Percentiles rank a stretch among this genome's conserved stretches.
Conservation (phyloP, 53 echinoderm and acorn worm species). For the Glandiceps talaboti region DNA sequence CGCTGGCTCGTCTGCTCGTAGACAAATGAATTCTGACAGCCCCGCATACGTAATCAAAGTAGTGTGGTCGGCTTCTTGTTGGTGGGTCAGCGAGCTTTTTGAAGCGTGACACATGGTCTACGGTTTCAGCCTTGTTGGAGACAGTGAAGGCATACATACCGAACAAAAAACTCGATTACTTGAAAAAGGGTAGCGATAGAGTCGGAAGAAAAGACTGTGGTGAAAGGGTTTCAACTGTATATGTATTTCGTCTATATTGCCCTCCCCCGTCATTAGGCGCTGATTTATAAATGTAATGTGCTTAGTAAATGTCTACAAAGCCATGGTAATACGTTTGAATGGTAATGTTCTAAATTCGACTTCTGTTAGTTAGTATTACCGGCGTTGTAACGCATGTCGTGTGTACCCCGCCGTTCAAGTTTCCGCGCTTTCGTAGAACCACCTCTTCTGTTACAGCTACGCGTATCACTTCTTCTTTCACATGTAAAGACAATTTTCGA, state of each 20-base stretch:
- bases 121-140: neutral
- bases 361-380: no score
- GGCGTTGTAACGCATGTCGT: no score
- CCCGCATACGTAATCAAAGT: neutral
- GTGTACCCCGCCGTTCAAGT: no score
- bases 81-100: neutral
- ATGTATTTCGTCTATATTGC: neutral
- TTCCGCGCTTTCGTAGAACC: no score
- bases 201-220: neutral
- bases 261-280: neutral
- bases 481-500: no score
- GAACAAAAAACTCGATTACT: neutral
- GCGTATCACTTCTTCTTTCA: no score
- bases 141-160: neutral
- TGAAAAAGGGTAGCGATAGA: neutral
- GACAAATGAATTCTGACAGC: neutral
- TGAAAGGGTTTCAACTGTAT: neutral
- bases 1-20: neutral
- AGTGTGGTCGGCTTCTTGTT: neutral
- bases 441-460: no score
- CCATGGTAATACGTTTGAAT: neutral
- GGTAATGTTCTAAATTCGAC: no score
- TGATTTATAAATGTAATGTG: neutral
- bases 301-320: neutral
- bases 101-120: neutral